A percentile compares a stretch with the other conserved stretches of the same genome.
These are phyloP conservation scores for Drosophila kuntzei DNA, from an alignment of 2,888 invertebrate genomes.

Conservation along the genomic window DNA sequence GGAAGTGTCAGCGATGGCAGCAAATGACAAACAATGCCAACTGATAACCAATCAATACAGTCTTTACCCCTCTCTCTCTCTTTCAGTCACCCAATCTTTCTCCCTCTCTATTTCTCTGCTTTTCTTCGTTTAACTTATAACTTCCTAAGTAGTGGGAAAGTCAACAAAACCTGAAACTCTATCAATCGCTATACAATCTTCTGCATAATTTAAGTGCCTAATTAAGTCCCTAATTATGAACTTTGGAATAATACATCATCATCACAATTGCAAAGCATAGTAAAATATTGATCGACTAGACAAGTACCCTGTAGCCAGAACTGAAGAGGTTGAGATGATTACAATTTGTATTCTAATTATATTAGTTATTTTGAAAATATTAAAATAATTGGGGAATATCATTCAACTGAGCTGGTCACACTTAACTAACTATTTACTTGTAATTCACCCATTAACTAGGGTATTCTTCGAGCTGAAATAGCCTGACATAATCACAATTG, in stretches of 20 bases:
- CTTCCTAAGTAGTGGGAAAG: neutral
- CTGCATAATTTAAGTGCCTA: neutral
- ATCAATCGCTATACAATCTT: constrained; percentile 1
- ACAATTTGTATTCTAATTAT: neutral
- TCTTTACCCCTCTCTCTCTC: neutral
- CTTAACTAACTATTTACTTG: too few species aligned
- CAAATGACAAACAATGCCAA: constrained; percentile 62
- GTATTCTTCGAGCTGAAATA: neutral
- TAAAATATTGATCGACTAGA: neutral
- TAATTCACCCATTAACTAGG: neutral
- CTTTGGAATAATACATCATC: constrained; percentile 5
- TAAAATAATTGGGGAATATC: too few species aligned
- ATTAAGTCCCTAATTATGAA: constrained; percentile 18
- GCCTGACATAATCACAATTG: neutral
- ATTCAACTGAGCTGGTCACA: too few species aligned
- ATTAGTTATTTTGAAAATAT: neutral
- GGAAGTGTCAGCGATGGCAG: constrained; percentile 66
- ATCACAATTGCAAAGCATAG: neutral
- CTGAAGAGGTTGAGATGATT: neutral
- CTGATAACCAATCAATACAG: constrained; percentile 40
- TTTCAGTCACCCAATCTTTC: too few species aligned
- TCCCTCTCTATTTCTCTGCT: neutral
- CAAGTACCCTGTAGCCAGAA: neutral
- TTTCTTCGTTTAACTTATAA: constrained; percentile 3
- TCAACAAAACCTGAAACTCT: neutral